Conservation (phyloP, 2,113 vertebrate species). For the Pavo muticus region DNA sequence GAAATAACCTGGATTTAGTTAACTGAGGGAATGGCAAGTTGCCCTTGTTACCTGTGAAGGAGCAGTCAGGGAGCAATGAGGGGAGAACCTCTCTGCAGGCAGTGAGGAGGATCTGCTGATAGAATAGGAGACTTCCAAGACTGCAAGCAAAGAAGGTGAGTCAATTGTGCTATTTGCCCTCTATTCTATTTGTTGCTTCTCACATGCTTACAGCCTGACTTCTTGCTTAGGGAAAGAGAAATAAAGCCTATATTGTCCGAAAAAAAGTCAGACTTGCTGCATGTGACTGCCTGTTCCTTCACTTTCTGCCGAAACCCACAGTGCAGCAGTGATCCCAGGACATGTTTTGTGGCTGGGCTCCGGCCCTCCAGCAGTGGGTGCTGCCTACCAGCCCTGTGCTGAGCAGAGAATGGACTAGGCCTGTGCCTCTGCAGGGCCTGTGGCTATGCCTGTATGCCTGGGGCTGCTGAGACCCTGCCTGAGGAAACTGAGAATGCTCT, state of each 20-base stretch:
- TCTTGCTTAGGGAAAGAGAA: not conserved
- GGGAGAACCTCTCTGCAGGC: not conserved
- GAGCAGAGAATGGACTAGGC: no score
- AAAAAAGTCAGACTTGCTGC: not conserved
- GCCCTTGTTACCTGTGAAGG: not conserved
- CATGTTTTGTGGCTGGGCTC: not conserved
- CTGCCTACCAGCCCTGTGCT: not conserved
- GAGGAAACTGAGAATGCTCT: not conserved
- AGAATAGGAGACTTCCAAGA: not conserved
- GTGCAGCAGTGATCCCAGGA: rapidly evolving
- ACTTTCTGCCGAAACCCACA: not conserved
- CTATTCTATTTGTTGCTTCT: not conserved
- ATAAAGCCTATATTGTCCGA: not conserved
- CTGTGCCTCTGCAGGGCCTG: not conserved
- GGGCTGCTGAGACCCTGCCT: not conserved
- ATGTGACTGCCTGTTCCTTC: not conserved
- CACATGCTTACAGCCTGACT: not conserved
- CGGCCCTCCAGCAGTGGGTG: rapidly evolving
- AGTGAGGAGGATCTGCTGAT: not conserved
- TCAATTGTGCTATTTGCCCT: not conserved
- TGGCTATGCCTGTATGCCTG: not conserved
- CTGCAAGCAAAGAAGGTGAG: not conserved
- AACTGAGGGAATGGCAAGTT: not conserved
- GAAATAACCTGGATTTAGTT: not conserved
- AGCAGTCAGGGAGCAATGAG: not conserved